Evolutionary conservation across 2,797 vertebrate species (phyloP).

Genomic region (Danio choprae): DNA sequence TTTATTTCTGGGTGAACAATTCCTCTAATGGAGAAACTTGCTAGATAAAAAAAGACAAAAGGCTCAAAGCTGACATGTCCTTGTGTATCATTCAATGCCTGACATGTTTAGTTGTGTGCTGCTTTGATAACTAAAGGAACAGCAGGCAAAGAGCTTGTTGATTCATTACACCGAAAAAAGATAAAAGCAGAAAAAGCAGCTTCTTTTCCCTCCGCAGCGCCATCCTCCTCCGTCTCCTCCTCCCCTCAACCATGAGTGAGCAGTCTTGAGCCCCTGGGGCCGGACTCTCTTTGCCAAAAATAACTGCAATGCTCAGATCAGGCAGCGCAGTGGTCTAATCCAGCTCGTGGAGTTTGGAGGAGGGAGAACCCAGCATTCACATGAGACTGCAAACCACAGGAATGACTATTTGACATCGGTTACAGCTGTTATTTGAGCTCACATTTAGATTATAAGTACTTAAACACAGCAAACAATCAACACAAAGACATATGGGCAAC

Average conservation of each 20-base stretch:
- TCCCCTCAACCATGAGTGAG: constrained; percentile 51
- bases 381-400: constrained; percentile 18
- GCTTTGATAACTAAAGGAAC: constrained; percentile 48
- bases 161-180: constrained; percentile 58
- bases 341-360: constrained; percentile 38
- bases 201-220: constrained; percentile 8
- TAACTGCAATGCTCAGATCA: constrained; percentile 55
- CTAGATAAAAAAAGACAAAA: constrained; percentile 37
- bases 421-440: constrained; percentile 22
- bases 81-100: constrained; percentile 37
- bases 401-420: constrained; percentile 31
- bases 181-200: constrained; percentile 47
- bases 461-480: constrained; percentile 19
- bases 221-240: constrained; percentile 41
- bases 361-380: constrained; percentile 14
- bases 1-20: neutral
- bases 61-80: constrained; percentile 16
- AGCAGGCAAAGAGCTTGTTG: constrained; percentile 53
- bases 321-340: constrained; percentile 57
- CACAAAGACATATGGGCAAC: neutral
- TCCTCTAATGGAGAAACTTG: constrained; percentile 27
- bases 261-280: constrained; percentile 46
- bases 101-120: constrained; percentile 7
- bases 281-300: constrained; percentile 56
- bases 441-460: constrained; percentile 27